Conservation (phyloP, 2,113 vertebrate genomes). For the Xiphophorus hellerii region DNA sequence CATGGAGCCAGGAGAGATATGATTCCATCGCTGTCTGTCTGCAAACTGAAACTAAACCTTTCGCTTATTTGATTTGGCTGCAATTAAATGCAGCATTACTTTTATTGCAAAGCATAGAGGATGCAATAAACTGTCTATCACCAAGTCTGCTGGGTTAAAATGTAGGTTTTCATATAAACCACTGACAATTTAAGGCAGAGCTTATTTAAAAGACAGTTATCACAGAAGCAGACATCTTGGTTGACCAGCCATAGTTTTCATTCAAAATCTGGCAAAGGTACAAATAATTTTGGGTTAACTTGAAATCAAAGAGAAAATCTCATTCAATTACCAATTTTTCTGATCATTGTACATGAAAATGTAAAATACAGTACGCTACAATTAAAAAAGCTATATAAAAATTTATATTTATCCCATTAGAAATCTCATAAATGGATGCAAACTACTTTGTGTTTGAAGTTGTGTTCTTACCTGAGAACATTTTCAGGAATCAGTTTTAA, state of each 20-base stretch:
- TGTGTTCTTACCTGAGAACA: not conserved
- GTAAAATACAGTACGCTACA: no score
- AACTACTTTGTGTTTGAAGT: not conserved
- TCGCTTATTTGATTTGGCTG: slow-evolving; percentile 9
- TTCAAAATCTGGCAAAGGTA: not conserved
- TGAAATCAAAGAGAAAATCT: not conserved
- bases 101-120: slow-evolving; percentile 1
- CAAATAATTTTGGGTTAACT: not conserved
- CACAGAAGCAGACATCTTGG: not conserved
- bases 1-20: slow-evolving; percentile 20
- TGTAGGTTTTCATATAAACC: slow-evolving; percentile 1
- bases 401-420: not conserved
- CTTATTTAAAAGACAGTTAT: not conserved
- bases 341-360: not conserved
- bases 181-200: not conserved
- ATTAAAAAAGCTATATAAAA: no score
- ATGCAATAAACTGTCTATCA: slow-evolving; percentile 15
- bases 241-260: not conserved
- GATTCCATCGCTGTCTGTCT: slow-evolving; percentile 24
- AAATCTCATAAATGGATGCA: not conserved
- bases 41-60: slow-evolving; percentile 46
- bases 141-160: not conserved
- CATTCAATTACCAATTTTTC: not conserved
- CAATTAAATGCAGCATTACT: slow-evolving; percentile 30
- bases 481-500: not conserved